Percentiles rank a stretch among this genome's conserved stretches.
Evolutionary conservation across 2,113 vertebrate genomes (phyloP).

Genomic region (human (Homo sapiens)): DNA sequence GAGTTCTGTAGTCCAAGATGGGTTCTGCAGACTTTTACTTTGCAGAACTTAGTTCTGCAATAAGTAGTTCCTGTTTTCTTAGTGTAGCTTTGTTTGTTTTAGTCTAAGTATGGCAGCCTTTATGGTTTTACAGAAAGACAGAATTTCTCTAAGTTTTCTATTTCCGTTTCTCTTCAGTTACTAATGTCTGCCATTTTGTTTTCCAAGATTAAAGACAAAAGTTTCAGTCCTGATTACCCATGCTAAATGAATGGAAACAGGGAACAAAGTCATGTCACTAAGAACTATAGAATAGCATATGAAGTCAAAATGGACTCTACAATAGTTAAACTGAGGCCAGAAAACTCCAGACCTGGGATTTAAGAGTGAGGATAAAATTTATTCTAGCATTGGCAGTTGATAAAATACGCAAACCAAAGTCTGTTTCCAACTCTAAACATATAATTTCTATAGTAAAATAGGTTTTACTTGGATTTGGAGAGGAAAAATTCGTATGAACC

Average conservation of each 20-base stretch:
- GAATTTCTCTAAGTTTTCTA: neutral
- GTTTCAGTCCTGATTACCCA: neutral
- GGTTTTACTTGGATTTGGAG: neutral
- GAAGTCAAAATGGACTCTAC: neutral
- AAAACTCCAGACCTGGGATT: neutral
- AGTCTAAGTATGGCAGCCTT: neutral
- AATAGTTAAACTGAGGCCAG: neutral
- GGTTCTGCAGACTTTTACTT: neutral
- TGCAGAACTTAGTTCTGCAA: neutral
- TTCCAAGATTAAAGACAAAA: neutral
- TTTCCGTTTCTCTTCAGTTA: neutral
- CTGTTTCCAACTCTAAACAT: neutral
- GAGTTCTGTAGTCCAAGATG: neutral
- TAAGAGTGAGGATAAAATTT: neutral
- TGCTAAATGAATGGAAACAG: neutral
- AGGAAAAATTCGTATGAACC: neutral
- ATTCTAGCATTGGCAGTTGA: neutral
- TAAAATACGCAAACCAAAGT: neutral
- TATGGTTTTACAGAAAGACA: neutral
- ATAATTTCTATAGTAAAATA: neutral
- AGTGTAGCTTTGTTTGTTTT: neutral
- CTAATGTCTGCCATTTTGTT: neutral
- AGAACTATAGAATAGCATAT: neutral
- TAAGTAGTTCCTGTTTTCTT: neutral
- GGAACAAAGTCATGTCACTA: neutral